Evolutionary conservation across 2,797 vertebrate species (phyloP).

Genomic region (Sardinella longiceps): DNA sequence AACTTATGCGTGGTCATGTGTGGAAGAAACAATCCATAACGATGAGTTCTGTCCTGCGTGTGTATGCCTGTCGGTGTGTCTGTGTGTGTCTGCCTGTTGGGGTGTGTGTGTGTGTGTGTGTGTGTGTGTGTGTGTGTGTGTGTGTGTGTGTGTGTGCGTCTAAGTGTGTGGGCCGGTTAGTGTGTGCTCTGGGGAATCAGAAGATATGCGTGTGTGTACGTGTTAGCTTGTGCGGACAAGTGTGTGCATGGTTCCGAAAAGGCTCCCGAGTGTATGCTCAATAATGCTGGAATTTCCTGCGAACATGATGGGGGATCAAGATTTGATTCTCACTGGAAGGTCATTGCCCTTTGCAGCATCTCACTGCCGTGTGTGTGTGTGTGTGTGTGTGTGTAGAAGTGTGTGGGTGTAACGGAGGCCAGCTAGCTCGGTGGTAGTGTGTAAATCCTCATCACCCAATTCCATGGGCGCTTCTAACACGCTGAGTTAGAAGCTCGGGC

Average conservation of each 20-base stretch:
- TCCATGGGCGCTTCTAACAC: too few species aligned
- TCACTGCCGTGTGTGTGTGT: constrained; percentile 31
- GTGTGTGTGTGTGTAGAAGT: constrained; percentile 34
- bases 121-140: not conserved
- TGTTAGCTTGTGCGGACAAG: not conserved
- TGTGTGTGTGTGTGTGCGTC: not conserved
- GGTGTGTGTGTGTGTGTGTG: not conserved
- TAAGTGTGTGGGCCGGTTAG: not conserved
- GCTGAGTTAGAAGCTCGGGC: too few species aligned
- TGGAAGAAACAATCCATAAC: not conserved
- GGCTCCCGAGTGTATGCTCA: constrained; percentile 37
- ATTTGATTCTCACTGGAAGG: constrained; percentile 42
- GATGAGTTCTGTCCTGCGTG: not conserved
- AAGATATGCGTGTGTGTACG: not conserved
- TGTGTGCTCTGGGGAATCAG: too few species aligned
- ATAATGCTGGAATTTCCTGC: constrained; percentile 54
- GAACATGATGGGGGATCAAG: constrained; percentile 45
- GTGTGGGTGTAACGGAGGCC: not conserved
- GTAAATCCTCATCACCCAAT: too few species aligned
- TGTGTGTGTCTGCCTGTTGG: not conserved
- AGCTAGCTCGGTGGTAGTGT: too few species aligned
- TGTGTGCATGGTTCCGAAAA: constrained; percentile 30
- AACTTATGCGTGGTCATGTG: not conserved
- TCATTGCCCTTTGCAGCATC: constrained; percentile 37
- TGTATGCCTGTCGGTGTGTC: too few species aligned